Evolutionary conservation across 2,888 invertebrate species (phyloP).

Genomic region (Caenorhabditis doughertyi): DNA sequence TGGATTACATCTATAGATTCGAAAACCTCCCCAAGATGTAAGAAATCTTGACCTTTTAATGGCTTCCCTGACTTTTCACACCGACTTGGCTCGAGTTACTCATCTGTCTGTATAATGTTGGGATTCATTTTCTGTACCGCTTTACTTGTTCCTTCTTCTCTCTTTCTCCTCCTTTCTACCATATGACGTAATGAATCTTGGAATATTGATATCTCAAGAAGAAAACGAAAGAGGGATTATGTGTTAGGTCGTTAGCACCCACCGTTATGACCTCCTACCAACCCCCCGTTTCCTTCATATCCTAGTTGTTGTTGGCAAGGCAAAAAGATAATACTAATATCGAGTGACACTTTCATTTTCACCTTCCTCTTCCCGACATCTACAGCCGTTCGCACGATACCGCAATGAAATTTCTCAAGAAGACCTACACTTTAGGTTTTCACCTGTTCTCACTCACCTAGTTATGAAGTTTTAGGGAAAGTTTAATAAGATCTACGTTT

Average conservation of each 20-base stretch:
- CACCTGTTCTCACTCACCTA: slow-evolving; percentile 25
- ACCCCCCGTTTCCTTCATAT: not conserved
- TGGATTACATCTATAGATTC: no score
- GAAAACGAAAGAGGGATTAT: slow-evolving; percentile 1
- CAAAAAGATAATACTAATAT: slow-evolving; percentile 48
- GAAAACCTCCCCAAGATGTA: no score
- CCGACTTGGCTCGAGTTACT: no score
- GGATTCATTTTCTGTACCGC: no score
- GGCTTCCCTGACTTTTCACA: no score
- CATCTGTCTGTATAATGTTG: no score
- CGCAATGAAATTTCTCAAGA: slow-evolving; percentile 37
- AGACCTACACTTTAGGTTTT: not conserved
- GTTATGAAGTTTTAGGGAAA: no score
- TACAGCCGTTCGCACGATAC: slow-evolving; percentile 15
- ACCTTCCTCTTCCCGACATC: not conserved
- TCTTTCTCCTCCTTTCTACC: not conserved
- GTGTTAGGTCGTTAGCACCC: slow-evolving; percentile 34
- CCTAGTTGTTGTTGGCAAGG: slow-evolving; percentile 21
- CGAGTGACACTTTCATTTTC: slow-evolving; percentile 52
- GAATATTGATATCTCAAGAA: slow-evolving; percentile 30
- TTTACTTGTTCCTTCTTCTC: not conserved
- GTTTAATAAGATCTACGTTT: no score
- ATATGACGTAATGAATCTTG: slow-evolving; percentile 49
- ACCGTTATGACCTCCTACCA: slow-evolving; percentile 33
- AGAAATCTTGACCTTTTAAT: no score